Evolutionary conservation across 2,797 vertebrate genomes (phyloP), one percentile per base, ranked within the genome.

Genomic region (Enteromius fasciolatus): DNA sequence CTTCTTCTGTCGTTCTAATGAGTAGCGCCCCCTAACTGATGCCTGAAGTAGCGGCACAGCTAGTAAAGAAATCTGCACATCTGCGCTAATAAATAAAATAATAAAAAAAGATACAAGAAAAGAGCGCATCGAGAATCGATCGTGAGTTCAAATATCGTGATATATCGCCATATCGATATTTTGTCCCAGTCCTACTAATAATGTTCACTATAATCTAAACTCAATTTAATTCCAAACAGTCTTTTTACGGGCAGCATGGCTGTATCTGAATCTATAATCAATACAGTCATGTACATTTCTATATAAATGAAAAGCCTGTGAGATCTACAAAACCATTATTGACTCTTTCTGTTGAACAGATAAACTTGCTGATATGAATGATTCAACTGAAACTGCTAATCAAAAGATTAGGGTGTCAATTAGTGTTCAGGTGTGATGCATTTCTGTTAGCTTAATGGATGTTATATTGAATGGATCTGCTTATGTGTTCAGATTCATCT

Each of bases 341-440:
- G 66, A 77, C 84, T 88, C 91, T 90, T 78, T 59, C 68, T 74
- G 87, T 89, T 90, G 85, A 90, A 84, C 87, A 92, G 90, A 92
- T 93, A 92, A 93, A 94, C 90, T 88, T 85, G 92, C 92, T 92
- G 92, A 93, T 92, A 93, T 87, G 89, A 82, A 14, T 46, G n/a
- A 59, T 61, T 76, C 33, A 33, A 52, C 18, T 73, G 5, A 73
- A 73, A 73, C 28, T 31, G 50, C 46, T 33, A 92, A 93, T 92
- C 86, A 90, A 87, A 87, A 89, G 87, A 31, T 72, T 89, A 84
- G 83, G 87, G 85, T 18, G 1, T 64, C 7, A 33, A 1, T 33
- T 36, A 31, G 28, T 17, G 61, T 36, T 20, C 28, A 50, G 31
- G 44, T 23, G 61, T 50, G 31, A 5, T n/a, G 36, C 3, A 36